Base-by-base conservation (phyloP, 2,797 vertebrate genomes). In the Acrossocheilus wenchowensis region DNA sequence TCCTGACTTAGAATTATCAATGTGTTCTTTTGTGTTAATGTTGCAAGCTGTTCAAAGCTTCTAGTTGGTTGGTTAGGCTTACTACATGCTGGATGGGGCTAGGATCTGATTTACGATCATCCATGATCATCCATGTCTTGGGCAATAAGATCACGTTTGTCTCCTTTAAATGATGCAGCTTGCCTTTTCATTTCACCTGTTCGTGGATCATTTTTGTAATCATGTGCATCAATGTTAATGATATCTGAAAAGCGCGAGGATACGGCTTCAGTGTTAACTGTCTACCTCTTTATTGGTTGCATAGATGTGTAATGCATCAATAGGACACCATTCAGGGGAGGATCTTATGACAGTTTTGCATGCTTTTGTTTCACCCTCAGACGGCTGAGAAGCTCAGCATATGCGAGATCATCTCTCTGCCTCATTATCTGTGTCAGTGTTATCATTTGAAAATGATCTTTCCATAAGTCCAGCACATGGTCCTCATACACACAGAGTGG, bases 181-280 rank as follows among this genome's bases (percentile, higher is more conserved):
- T 83, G 82, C 23, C 45, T 75, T 34, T 64, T 34, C 78, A 84
- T 89, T 45, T 21, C 21, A 34, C 83, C 81, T 50, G 87, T 85
- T 73, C 60, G 3, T 12, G 71, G 52, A 74, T 88, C 86, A 41
- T 90, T 89, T 86, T 66, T 90, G 81, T 87, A 86, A 11, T 89
- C 86, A 26, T 90, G 50, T 6, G 80, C 86, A 19, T 87, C 15
- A 4, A 90, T 30, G 8, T 43, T 88, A 8, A 86, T 43, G 2
- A 83, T 23, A 15, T 88, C 23, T 4, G 62, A 75, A 43, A 86
- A 52, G 5, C 80, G 72, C 3, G 80, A 54, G 3, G 41, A 71
- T 10, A 87, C 17, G 21, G 77, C 57, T 2, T 23, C 69, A n/a
- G 26, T 21, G 54, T 79, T 87, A 45, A 23, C 69, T 7, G 26